Conservation (phyloP, 2,888 invertebrate genomes). For the Philonicus albiceps region DNA sequence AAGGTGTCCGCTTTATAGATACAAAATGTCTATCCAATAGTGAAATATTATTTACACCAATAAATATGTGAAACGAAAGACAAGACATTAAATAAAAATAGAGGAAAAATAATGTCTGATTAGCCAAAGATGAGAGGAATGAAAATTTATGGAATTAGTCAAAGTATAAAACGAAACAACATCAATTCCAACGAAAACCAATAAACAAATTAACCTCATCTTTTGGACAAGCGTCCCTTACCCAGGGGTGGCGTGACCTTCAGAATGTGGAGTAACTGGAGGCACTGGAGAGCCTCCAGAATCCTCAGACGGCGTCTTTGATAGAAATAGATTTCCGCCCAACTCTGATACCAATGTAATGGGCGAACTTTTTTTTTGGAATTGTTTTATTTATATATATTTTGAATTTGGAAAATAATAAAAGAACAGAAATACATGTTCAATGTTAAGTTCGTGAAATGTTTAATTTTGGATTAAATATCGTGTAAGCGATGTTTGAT, state of each 20-base stretch:
- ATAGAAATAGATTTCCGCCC: conserved; percentile 91
- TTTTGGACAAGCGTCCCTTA: conserved; percentile 56
- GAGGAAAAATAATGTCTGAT: neutral
- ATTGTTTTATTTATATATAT: neutral
- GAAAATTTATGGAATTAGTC: neutral
- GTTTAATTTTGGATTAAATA: conserved; percentile 13
- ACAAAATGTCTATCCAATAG: conserved; percentile 13
- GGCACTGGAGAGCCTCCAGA: conserved; percentile 74
- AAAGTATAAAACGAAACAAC: neutral
- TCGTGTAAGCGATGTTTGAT: conserved; percentile 7
- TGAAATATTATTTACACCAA: conserved; percentile 8
- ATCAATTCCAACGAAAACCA: neutral
- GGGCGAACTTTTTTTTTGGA: conserved; percentile 73
- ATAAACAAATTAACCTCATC: conserved; percentile 14
- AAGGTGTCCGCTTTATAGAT: neutral
- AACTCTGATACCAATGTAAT: conserved; percentile 94
- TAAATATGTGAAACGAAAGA: conserved; percentile 17
- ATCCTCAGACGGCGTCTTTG: conserved; percentile 92
- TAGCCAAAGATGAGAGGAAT: neutral
- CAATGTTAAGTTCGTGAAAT: neutral
- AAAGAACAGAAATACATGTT: conserved; percentile 21
- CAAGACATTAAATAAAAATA: neutral
- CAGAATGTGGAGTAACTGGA: conserved; percentile 71
- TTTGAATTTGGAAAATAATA: conserved; percentile 15
- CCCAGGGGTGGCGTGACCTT: conserved; percentile 66